Evolutionary conservation across 2,888 invertebrate genomes (phyloP), one percentile per base, ranked within the genome.

Genomic region (Ametastegia equiseti): DNA sequence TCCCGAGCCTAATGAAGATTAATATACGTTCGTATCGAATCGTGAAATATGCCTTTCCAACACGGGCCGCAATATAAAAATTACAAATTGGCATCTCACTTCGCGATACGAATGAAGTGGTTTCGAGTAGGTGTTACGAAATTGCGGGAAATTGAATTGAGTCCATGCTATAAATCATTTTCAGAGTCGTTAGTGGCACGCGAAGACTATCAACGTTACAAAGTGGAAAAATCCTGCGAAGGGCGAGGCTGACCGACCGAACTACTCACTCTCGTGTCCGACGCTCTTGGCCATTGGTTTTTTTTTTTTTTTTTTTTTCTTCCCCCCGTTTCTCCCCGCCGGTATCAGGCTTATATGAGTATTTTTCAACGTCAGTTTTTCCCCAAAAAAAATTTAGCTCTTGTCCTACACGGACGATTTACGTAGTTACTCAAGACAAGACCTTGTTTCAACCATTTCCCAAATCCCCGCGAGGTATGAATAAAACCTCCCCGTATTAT

Each of bases 131-230:
- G 47, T 30, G 36, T 50, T 54, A 54, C 54, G 75, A 54, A 75
- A 75, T 75, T 50, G 75, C 50, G 75, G 75, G 75, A 75, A 71
- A 75, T 75, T 75, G 50, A 75, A 75, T 75, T 36, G 50, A 30
- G 54, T 54, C 33, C 23, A 23, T 33, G 54, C 54, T 19, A 75
- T 75, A 45, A 75, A 75, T 75, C 75, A 75, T 75, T 54, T 50
- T 54, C 54, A 75, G 50, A 75, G 75, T 75, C 75, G 75, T 75
- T 75, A 75, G 75, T 75, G 75, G 75, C 75, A 75, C 75, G 54
- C 75, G 75, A 75, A 75, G 75, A 75, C 75, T 75, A 75, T 75
- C 75, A 75, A 75, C 75, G 75, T 75, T 75, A 75, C 75, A 75
- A 75, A 75, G 75, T 75, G 75, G 75, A 36, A 75, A 75, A 54